Evolutionary conservation across 1,140 invertebrate species (phyloP), one percentile per base, ranked within the genome.

Genomic region (Lasaia peninsularis): DNA sequence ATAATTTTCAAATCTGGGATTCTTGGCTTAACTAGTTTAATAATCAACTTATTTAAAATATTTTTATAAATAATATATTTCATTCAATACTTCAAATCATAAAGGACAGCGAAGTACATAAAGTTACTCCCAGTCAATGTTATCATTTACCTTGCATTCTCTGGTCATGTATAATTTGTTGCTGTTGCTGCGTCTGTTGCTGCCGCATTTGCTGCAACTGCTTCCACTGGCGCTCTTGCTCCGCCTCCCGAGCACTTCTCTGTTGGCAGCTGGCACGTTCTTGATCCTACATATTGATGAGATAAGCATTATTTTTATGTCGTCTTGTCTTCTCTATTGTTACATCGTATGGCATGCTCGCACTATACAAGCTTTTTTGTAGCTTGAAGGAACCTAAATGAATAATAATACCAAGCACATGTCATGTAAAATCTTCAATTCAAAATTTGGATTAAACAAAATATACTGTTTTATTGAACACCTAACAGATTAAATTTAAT

Each of bases 201-300:
- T 96, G 94, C 16, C 95, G 91, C 58, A 93, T 77, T 18, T 94
- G 94, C 86, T 96, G 95, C 62, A 96, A 81, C 65, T 96, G 94
- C 83, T 97, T 97, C 96, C 96, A 97, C 65, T 95, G 93, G 11
- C 94, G 89, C 86, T 96, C 95, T 72, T 96, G 94, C 84, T 96
- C 96, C 34, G 94, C 93, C 88, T 96, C 95, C 71, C 93, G 91
- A 34, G 91, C 92, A 10, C 86, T 88, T 9, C 87, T 66, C 63
- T 84, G 83, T 56, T 82, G 81, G 32, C 75, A 75, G 68, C 81
- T 84, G 14, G 78, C 78, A 5, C 85, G 73, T 63, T 88, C 85
- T 54, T 88, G 83, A 52, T 88, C 85, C 85, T 88, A 68, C 53
- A 65, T 35, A 28, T 34, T 34, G 1, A 52, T 9, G 11, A 11